Evolutionary conservation across 1,140 invertebrate species (phyloP).

Genomic region (Asbolus verrucosus): DNA sequence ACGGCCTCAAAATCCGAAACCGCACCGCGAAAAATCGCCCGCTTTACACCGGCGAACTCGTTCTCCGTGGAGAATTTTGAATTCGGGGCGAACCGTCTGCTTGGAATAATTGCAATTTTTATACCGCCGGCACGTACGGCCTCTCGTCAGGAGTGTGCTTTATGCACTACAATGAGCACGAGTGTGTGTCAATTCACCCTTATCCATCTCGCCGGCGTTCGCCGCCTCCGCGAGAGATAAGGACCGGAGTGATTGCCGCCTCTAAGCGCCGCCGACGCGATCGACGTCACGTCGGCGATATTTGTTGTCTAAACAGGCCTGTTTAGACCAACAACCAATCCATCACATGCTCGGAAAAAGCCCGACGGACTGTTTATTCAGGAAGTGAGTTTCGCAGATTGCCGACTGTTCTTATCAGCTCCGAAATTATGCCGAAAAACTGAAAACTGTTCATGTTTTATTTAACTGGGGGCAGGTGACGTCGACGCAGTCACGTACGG

Average conservation of each 20-base stretch:
- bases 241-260: slow-evolving; percentile 33
- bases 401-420: no score
- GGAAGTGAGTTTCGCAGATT: no score
- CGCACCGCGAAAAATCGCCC: not conserved
- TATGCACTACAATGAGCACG: slow-evolving; percentile 36
- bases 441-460: slow-evolving; percentile 23
- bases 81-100: not conserved
- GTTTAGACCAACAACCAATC: slow-evolving; percentile 37
- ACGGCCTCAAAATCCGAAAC: slow-evolving; percentile 12
- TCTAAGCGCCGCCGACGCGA: slow-evolving; percentile 26
- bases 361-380: no score
- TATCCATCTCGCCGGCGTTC: slow-evolving; percentile 36
- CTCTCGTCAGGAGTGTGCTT: slow-evolving; percentile 39
- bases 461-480: slow-evolving; percentile 16
- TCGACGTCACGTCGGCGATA: slow-evolving; percentile 39
- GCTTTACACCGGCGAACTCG: not conserved
- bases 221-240: slow-evolving; percentile 8
- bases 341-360: slow-evolving; percentile 16
- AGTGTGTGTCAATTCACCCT: slow-evolving; percentile 44
- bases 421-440: no score
- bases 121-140: slow-evolving; percentile 26
- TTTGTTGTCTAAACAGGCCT: slow-evolving; percentile 43
- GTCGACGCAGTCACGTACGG: slow-evolving; percentile 17
- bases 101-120: slow-evolving; percentile 40
- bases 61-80: not conserved